A percentile compares a stretch with the other conserved stretches of the same genome.
Evolutionary conservation across 2,888 invertebrate genomes (phyloP).

Genomic region (Brenthis hecate): DNA sequence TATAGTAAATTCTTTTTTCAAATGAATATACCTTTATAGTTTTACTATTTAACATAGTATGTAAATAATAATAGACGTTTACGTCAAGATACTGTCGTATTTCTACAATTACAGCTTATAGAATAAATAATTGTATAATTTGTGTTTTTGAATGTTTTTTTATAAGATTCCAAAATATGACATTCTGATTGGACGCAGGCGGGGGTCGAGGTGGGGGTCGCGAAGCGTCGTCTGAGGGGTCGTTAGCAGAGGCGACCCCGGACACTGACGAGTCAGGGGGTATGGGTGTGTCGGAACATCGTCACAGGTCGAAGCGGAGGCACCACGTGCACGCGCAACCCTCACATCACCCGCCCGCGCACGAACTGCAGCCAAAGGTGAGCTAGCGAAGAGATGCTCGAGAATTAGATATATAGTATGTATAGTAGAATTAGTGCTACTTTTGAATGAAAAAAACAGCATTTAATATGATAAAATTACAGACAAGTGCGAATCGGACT

Average conservation of each 20-base stretch:
- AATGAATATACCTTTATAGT: no score
- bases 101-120: slow-evolving; percentile 4
- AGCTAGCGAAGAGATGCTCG: not conserved
- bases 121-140: not conserved
- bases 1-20: no score
- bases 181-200: slow-evolving; percentile 35
- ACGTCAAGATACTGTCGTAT: slow-evolving; percentile 2
- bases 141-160: not conserved
- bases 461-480: no score
- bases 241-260: slow-evolving; percentile 86
- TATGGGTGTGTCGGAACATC: slow-evolving; percentile 63
- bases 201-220: slow-evolving; percentile 61
- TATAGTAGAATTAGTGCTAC: no score
- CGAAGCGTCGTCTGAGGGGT: slow-evolving; percentile 86
- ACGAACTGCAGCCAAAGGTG: slow-evolving; percentile 52
- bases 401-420: no score
- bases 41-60: no score
- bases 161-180: not conserved
- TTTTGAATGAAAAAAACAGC: no score
- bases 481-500: no score
- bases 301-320: slow-evolving; percentile 72
- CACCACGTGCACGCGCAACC: slow-evolving; percentile 56
- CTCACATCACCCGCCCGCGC: slow-evolving; percentile 60
- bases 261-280: slow-evolving; percentile 88
- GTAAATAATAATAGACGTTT: no score